Conservation (phyloP, 2,113 vertebrate genomes). For the Origma solitaria region DNA sequence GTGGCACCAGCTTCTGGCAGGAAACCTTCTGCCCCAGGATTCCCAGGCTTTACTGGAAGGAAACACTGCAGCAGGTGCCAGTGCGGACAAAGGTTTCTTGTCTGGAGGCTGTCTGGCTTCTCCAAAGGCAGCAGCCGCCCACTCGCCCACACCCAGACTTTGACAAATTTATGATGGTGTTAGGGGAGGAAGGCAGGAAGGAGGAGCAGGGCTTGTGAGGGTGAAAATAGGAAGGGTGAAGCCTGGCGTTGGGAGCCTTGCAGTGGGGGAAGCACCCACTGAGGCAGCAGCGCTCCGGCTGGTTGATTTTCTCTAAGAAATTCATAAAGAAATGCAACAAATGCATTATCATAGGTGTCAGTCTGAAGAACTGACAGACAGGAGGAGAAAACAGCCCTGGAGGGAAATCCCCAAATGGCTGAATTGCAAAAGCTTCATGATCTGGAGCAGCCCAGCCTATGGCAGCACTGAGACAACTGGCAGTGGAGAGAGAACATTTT, state of each 20-base stretch:
- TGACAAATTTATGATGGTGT: neutral
- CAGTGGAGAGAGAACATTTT: neutral
- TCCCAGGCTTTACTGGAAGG: neutral
- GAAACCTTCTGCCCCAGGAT: neutral
- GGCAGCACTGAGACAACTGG: accelerated
- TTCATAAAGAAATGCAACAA: neutral
- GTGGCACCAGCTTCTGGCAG: neutral
- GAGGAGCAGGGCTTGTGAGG: accelerated
- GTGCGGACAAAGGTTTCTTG: neutral
- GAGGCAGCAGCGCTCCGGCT: accelerated
- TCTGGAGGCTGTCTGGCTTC: neutral
- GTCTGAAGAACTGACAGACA: neutral
- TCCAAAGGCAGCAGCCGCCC: neutral
- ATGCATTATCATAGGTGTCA: neutral
- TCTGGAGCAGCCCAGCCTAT: neutral
- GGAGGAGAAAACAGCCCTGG: neutral
- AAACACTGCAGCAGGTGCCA: neutral
- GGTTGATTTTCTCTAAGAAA: neutral
- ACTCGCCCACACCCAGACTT: neutral
- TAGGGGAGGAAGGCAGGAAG: neutral
- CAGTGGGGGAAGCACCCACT: accelerated
- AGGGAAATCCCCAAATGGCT: neutral
- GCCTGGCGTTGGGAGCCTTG: accelerated
- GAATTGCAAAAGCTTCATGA: neutral
- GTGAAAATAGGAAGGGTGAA: accelerated